Percentiles rank a stretch among this genome's conserved stretches.
phyloP scores from a whole-genome alignment of 2,797 vertebrate genomes.

The Nannoperca obscura region DNA sequence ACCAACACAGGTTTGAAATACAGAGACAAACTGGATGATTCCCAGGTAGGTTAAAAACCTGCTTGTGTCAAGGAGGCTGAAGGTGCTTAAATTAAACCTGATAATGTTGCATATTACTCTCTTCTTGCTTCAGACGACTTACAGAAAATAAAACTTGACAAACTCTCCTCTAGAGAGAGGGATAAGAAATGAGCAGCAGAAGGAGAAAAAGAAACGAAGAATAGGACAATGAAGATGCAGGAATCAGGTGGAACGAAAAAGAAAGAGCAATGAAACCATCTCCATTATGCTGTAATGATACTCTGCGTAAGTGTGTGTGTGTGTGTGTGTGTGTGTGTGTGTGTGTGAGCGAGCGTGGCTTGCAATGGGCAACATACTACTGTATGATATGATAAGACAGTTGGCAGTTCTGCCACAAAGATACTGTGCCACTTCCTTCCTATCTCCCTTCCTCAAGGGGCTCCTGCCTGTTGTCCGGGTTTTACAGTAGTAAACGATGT shows the following conservation, averaged over 20 bases:
- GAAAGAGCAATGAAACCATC: conserved; percentile 32
- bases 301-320: background rate
- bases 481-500: background rate
- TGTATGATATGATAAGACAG: conserved; percentile 27
- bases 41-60: conserved; percentile 19
- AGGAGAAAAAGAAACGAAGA: conserved; percentile 18
- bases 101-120: conserved; percentile 12
- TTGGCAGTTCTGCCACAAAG: conserved; percentile 26
- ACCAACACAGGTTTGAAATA: background rate
- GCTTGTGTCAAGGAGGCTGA: conserved; percentile 19
- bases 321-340: background rate
- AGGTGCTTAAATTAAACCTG: conserved; percentile 13
- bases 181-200: conserved; percentile 34
- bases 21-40: background rate
- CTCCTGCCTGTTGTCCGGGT: conserved; percentile 22
- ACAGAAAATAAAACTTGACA: conserved; percentile 64
- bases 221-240: conserved; percentile 13
- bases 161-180: conserved; percentile 42
- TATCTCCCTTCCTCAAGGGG: conserved; percentile 23
- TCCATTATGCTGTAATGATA: conserved; percentile 26
- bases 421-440: conserved; percentile 43
- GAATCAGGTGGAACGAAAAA: conserved; percentile 25
- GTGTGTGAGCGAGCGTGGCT: background rate
- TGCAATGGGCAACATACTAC: background rate
- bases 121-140: conserved; percentile 34